phyloP scores from a whole-genome alignment of 2,888 invertebrate genomes.

The Marronus borbonicus region DNA sequence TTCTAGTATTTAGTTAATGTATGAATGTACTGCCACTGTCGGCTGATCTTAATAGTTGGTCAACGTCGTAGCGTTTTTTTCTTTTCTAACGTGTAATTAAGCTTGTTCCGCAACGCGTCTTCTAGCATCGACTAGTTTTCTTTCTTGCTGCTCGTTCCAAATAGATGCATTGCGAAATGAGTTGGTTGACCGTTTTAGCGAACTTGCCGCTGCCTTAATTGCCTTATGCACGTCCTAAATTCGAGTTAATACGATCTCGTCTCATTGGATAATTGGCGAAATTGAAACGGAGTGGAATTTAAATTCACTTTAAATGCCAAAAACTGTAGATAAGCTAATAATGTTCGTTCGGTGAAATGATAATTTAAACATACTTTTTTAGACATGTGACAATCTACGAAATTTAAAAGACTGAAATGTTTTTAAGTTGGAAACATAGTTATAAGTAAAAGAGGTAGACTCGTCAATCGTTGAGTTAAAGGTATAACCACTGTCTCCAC shows the following conservation, averaged over 20 bases:
- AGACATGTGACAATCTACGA: too few species aligned
- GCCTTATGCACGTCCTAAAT: not conserved
- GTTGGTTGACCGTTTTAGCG: constrained; percentile 4
- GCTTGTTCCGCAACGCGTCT: constrained; percentile 38
- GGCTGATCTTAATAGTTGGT: constrained; percentile 26
- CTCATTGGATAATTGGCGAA: not conserved
- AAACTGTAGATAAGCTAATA: too few species aligned
- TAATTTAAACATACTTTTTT: too few species aligned
- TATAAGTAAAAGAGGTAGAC: too few species aligned
- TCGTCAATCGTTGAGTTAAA: too few species aligned
- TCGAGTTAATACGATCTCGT: constrained; percentile 1
- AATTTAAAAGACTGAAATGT: too few species aligned
- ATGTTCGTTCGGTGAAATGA: too few species aligned
- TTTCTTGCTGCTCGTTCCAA: constrained; percentile 1
- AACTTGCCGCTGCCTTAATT: not conserved
- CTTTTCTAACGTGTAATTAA: constrained; percentile 40
- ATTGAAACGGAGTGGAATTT: not conserved
- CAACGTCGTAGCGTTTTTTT: constrained; percentile 24
- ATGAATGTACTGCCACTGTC: constrained; percentile 16
- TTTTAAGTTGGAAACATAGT: too few species aligned
- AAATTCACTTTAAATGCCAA: too few species aligned
- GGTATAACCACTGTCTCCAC: too few species aligned
- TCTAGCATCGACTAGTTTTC: not conserved
- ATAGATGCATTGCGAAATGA: not conserved
- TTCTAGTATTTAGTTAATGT: not conserved